Percentiles rank a stretch among this genome's conserved stretches.
These are phyloP conservation scores for Notolepis coatsorum DNA, from an alignment of 2,797 vertebrate genomes.

Conservation along the genomic window DNA sequence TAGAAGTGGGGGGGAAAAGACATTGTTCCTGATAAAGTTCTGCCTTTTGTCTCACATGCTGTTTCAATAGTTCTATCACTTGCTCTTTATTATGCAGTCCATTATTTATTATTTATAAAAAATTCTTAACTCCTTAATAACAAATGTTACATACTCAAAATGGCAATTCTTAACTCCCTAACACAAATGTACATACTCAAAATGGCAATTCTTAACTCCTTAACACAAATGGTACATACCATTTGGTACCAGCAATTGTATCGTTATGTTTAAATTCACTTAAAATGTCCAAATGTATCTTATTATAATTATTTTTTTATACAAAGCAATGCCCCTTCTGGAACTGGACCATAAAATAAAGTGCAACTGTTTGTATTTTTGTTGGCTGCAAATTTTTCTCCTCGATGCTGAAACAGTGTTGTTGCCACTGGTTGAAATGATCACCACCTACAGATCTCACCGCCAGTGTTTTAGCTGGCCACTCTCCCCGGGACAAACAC, in stretches of 20 bases:
- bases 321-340: background rate
- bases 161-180: no score
- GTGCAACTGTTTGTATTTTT: constrained; percentile 10
- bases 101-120: background rate
- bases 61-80: constrained; percentile 21
- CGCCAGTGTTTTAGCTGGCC: constrained; percentile 46
- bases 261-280: background rate
- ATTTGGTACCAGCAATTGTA: no score
- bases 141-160: no score
- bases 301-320: background rate
- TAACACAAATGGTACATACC: no score
- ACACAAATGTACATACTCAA: no score
- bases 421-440: constrained; percentile 17
- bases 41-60: constrained; percentile 21
- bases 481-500: background rate
- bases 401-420: constrained; percentile 25
- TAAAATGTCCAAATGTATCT: background rate
- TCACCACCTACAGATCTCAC: constrained; percentile 25
- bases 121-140: background rate
- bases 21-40: background rate
- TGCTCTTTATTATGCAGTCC: constrained; percentile 32
- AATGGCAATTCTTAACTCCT: no score
- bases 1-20: constrained; percentile 8
- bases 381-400: constrained; percentile 9
- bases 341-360: constrained; percentile 33